phyloP scores from a whole-genome alignment of 2,113 vertebrate genomes.

The Megalops atlanticus region DNA sequence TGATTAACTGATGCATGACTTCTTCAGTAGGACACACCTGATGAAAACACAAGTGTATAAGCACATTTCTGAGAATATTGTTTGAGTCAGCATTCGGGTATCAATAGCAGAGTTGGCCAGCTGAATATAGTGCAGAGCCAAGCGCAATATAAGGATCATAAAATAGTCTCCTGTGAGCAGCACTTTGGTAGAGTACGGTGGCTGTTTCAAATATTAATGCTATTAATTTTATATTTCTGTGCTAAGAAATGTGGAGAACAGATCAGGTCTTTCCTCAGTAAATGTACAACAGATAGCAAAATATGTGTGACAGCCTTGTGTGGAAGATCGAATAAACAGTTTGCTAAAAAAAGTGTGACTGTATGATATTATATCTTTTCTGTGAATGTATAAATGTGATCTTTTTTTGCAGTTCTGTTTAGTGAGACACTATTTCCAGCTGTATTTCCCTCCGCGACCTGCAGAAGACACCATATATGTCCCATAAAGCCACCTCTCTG shows the following conservation, averaged over 20 bases:
- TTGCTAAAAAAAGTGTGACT: too few relatives aligned
- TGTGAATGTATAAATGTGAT: too few relatives aligned
- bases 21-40: too few relatives aligned
- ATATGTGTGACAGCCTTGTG: too few relatives aligned
- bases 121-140: not conserved
- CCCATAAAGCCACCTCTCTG: not conserved
- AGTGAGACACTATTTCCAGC: not conserved
- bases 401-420: too few relatives aligned
- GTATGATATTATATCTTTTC: too few relatives aligned
- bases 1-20: too few relatives aligned
- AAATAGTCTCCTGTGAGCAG: not conserved
- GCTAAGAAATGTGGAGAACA: not conserved
- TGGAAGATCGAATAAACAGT: too few relatives aligned
- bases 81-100: not conserved
- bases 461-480: not conserved
- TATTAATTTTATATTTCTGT: not conserved
- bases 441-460: not conserved
- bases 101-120: not conserved
- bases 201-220: not conserved
- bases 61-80: not conserved
- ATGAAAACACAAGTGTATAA: too few relatives aligned
- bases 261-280: too few relatives aligned
- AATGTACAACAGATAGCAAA: too few relatives aligned
- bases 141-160: not conserved
- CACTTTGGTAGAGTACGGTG: not conserved